Evolutionary conservation across 2,797 vertebrate species (phyloP).

Genomic region (Loriculus beryllinus): DNA sequence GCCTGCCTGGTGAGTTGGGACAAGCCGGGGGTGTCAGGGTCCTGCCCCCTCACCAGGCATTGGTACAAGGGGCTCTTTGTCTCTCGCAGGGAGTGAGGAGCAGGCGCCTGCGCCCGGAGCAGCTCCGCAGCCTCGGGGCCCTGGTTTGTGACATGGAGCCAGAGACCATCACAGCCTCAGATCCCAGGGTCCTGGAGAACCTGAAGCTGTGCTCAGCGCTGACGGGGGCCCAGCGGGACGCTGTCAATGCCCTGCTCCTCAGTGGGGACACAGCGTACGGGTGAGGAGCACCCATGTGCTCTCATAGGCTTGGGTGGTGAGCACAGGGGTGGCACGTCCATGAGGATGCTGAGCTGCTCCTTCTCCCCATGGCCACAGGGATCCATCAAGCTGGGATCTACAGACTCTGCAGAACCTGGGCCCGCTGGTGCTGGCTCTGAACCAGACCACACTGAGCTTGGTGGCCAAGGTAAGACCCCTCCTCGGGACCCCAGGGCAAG

Average conservation of each 20-base stretch:
- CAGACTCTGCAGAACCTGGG: conserved; percentile 42
- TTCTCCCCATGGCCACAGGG: background rate
- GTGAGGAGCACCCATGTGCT: background rate
- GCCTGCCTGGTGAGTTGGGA: conserved; percentile 61
- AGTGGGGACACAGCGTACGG: background rate
- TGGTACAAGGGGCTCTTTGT: background rate
- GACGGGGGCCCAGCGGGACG: background rate
- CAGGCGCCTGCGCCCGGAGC: background rate
- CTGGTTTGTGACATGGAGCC: conserved; percentile 68
- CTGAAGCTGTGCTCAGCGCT: conserved; percentile 58
- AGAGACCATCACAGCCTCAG: background rate
- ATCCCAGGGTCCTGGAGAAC: conserved; percentile 23
- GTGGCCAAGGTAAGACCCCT: conserved; percentile 52
- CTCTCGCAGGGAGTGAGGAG: background rate
- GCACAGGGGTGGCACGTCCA: rapidly evolving
- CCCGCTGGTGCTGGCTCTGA: conserved; percentile 40
- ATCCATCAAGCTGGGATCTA: conserved; percentile 56
- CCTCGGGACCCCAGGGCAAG: rapidly evolving
- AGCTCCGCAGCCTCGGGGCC: conserved; percentile 38
- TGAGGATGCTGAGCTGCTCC: background rate
- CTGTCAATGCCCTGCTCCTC: conserved; percentile 50
- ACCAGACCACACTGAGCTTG: conserved; percentile 25
- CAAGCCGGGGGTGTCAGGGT: rapidly evolving
- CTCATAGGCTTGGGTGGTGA: rapidly evolving
- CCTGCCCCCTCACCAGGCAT: rapidly evolving